Evolutionary conservation across 2,113 vertebrate genomes (phyloP), one percentile per base, ranked within the genome.

Genomic region (Forbesichthys agassizii): DNA sequence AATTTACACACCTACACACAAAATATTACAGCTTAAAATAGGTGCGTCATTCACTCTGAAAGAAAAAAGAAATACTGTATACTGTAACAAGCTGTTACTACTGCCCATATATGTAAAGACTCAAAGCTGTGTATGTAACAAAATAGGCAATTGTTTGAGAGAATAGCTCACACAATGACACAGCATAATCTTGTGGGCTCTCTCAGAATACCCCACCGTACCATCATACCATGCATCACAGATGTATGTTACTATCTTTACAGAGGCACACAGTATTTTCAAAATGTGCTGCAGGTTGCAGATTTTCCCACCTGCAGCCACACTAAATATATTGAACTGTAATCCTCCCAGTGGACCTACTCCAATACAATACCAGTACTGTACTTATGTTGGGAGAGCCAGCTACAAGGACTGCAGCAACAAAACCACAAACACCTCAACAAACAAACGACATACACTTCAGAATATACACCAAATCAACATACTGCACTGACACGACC

Each of bases 401-500:
- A 42, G 36, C 36, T 42, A 42, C 36, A 42, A 42, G 36, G 36
- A 42, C 61, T 11, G 10, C 61, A 67, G 13, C 13, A 48, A 13
- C 62, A 42, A 42, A 71, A 64, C 27, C 27, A 27, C 27, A 69
- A 75, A n/a, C 27, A 49, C n/a, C 42, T 42, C 60, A 8, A 54
- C 14, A 36, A 27, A 58, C 16, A 60, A 71, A 9, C 4, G 11
- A 14, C 5, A 8, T 42, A 42, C 33, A 51, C 7, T 51, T 14
- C 62, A 27, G 27, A 3, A 27, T 27, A 27, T 27, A 27, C 27
- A 27, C 13, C n/a, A 4, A 51, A 56, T 18, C 61, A 56, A 54
- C 14, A 66, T 49, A 46, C 13, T 46, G 42, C 48, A 9, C 2
- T 48, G 61, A 69, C n/a, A 64, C 7, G 54, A 49, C 95, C 94